Evolutionary conservation across 2,888 invertebrate genomes (phyloP), one percentile per base, ranked within the genome.

Genomic region (Geotrupes spiniger): DNA sequence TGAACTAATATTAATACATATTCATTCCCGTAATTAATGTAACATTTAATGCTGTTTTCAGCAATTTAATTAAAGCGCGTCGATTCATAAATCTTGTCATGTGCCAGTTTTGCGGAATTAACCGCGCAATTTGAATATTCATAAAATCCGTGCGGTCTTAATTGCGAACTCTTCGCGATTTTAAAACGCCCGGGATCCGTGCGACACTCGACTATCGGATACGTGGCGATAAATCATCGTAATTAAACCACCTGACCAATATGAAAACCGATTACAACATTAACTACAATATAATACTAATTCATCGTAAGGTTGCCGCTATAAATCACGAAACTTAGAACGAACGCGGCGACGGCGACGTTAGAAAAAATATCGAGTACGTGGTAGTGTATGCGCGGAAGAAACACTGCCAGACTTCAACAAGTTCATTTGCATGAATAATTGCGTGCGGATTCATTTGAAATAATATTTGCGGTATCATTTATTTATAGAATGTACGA

Each of bases 231-330:
- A 47, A 47, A 47, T 47, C 47, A 27, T 17, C 14, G 27, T 47
- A 42, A 47, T 47, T 47, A 47, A 47, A 47, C 33, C 39, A 40
- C 46, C 25, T 40, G 36, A 36, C 26, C 33, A 26, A 33, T 27
- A 41, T 42, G 47, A 47, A 36, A 42, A 36, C 33, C 47, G 47
- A 47, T 47, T 47, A 47, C 47, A 47, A 47, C 41, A 47, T 47
- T 47, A 47, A 47, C 42, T 40, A 47, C 47, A 47, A 47, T 47
- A 42, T 47, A 42, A 42, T 42, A 41, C 40, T 46, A 46, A 46
- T 46, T 46, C 46, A 33, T 36, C 10, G 41, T 41, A 16, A 39
- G 21, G 14, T 40, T 41, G 8, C n/a, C 17, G 17, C 27, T 31
- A 42, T 47, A 47, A 47, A 47, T 47, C 47, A 47, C 36, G 14